Conservation (phyloP, 2,113 vertebrate species). For the Agapornis roseicollis region DNA sequence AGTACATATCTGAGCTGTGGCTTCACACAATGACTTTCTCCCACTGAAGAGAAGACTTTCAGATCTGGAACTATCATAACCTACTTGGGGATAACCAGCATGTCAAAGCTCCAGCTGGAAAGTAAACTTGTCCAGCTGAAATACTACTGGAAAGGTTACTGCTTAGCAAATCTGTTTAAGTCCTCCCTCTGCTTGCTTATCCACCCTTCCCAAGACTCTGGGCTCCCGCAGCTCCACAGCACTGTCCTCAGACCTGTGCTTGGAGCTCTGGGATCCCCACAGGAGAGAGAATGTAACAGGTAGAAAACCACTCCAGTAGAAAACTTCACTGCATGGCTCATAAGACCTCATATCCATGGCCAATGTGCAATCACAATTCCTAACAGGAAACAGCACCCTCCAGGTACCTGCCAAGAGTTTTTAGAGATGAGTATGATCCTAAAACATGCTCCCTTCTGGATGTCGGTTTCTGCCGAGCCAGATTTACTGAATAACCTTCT, state of each 20-base stretch:
- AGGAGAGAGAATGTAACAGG: background rate
- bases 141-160: background rate
- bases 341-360: background rate
- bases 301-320: background rate
- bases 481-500: background rate
- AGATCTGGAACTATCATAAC: background rate
- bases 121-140: background rate
- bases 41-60: background rate
- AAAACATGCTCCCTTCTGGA: background rate
- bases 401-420: background rate
- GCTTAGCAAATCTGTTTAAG: background rate
- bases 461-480: background rate
- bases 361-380: background rate
- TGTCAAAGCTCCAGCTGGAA: background rate
- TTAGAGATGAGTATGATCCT: background rate
- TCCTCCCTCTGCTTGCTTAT: background rate
- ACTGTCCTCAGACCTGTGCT: background rate
- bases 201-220: background rate
- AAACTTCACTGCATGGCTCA: background rate
- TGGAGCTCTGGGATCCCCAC: background rate
- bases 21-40: background rate
- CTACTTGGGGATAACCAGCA: background rate
- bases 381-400: background rate
- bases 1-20: background rate
- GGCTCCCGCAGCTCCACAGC: background rate